Conservation (phyloP, 2,888 invertebrate species). For the Apotomis turbidana region DNA sequence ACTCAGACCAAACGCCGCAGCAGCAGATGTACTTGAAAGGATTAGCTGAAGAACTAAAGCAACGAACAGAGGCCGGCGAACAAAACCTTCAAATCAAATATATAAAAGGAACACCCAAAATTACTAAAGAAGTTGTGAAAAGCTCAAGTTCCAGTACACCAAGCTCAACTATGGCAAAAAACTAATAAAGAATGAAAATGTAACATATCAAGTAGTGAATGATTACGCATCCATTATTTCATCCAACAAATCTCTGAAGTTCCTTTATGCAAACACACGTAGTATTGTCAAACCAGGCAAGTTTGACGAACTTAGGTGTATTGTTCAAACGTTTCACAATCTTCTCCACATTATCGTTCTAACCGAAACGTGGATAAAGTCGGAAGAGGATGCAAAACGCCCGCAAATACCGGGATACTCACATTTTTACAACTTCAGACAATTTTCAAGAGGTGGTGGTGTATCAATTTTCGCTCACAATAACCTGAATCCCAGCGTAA, state of each 20-base stretch:
- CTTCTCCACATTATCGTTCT: slow-evolving; percentile 4
- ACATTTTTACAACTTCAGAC: slow-evolving; percentile 18
- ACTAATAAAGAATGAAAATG: too few relatives aligned
- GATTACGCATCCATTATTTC: too few relatives aligned
- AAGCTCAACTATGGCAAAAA: too few relatives aligned
- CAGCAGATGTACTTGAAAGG: too few relatives aligned
- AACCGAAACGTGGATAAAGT: slow-evolving; percentile 27
- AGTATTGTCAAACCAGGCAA: slow-evolving; percentile 17
- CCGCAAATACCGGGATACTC: neutral
- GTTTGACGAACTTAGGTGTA: slow-evolving; percentile 18
- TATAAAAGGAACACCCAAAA: too few relatives aligned
- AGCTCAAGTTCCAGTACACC: too few relatives aligned
- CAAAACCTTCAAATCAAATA: too few relatives aligned
- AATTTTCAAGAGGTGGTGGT: slow-evolving; percentile 7
- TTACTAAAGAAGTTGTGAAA: too few relatives aligned
- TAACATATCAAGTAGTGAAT: too few relatives aligned
- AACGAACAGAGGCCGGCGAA: too few relatives aligned
- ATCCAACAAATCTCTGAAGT: neutral
- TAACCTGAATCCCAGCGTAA: neutral
- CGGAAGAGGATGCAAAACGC: slow-evolving; percentile 9
- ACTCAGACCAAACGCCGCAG: too few relatives aligned
- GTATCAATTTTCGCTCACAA: slow-evolving; percentile 16
- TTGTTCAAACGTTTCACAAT: neutral
- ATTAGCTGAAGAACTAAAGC: too few relatives aligned
- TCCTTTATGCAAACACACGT: slow-evolving; percentile 17